Conservation (phyloP, 2,113 vertebrate genomes). For the Zingel zingel region DNA sequence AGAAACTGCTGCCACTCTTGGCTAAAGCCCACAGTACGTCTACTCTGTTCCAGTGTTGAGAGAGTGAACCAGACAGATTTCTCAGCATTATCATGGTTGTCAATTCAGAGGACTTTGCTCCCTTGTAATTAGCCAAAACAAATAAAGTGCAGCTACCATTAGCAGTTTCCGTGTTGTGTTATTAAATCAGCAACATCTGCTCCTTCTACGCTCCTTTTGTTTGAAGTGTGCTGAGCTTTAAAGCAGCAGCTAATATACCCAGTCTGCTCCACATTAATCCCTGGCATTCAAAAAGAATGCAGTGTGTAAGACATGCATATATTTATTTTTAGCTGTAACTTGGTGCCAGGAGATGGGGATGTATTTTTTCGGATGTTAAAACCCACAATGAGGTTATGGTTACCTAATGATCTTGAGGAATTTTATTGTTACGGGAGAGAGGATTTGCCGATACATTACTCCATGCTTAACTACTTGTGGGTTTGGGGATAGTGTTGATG, state of each 20-base stretch:
- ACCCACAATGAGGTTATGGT: slow-evolving; percentile 57
- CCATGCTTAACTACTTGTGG: slow-evolving; percentile 13
- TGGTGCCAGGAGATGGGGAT: slow-evolving; percentile 24
- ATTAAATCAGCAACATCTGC: slow-evolving; percentile 75
- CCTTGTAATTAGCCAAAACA: slow-evolving; percentile 72
- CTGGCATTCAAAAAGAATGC: slow-evolving; percentile 37
- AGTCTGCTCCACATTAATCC: slow-evolving; percentile 58
- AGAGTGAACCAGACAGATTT: slow-evolving; percentile 34
- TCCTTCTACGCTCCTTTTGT: slow-evolving; percentile 34
- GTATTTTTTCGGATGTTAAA: slow-evolving; percentile 37
- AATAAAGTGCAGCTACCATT: slow-evolving; percentile 72
- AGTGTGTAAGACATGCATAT: background rate
- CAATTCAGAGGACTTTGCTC: slow-evolving; percentile 55
- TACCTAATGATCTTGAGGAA: slow-evolving; percentile 51
- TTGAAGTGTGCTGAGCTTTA: slow-evolving; percentile 61
- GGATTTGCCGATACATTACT: slow-evolving; percentile 22
- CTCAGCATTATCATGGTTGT: slow-evolving; percentile 47
- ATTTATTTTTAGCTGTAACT: slow-evolving; percentile 53
- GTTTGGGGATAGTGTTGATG: background rate
- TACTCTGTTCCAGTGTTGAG: slow-evolving; percentile 14
- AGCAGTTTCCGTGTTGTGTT: slow-evolving; percentile 74
- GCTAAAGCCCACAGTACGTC: slow-evolving; percentile 4
- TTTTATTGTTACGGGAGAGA: slow-evolving; percentile 23
- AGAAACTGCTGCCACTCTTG: slow-evolving; percentile 24
- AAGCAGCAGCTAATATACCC: slow-evolving; percentile 53